Conservation (phyloP, 2,113 vertebrate genomes). For the Stegastes partitus region DNA sequence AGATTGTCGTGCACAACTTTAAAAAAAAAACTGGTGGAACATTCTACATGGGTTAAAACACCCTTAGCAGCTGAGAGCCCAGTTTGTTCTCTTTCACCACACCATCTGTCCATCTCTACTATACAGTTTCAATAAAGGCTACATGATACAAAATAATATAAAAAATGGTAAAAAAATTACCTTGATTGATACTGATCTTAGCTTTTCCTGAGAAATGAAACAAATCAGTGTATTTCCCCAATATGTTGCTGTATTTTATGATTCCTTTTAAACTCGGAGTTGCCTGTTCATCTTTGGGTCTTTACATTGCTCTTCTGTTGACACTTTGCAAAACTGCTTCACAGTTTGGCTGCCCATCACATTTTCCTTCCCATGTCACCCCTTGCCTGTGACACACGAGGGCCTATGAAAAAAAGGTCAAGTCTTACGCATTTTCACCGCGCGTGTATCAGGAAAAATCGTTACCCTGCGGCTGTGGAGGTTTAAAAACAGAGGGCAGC, state of each 20-base stretch:
- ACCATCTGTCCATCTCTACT: background rate
- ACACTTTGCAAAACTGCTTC: constrained; percentile 65
- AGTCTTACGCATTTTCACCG: constrained; percentile 80
- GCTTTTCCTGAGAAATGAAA: background rate
- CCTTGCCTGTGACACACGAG: constrained; percentile 74
- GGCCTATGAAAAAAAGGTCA: constrained; percentile 77
- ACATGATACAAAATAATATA: background rate
- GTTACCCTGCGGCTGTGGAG: constrained; percentile 80
- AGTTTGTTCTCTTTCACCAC: constrained; percentile 1
- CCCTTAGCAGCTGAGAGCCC: background rate
- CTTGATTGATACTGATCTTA: too few relatives aligned
- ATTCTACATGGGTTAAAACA: constrained; percentile 4
- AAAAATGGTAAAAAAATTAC: too few relatives aligned
- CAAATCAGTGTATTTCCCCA: background rate
- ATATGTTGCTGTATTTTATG: background rate
- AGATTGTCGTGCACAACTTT: too few relatives aligned
- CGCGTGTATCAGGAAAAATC: constrained; percentile 84
- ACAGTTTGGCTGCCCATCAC: constrained; percentile 68
- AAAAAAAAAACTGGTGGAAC: too few relatives aligned
- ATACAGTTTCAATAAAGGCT: background rate
- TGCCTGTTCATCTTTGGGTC: constrained; percentile 10
- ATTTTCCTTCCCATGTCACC: constrained; percentile 79
- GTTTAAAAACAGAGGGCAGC: constrained; percentile 76
- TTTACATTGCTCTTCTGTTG: constrained; percentile 45
- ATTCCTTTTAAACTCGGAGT: background rate